Conservation (phyloP, 2,888 invertebrate species). For the Ormyrus labotus region DNA sequence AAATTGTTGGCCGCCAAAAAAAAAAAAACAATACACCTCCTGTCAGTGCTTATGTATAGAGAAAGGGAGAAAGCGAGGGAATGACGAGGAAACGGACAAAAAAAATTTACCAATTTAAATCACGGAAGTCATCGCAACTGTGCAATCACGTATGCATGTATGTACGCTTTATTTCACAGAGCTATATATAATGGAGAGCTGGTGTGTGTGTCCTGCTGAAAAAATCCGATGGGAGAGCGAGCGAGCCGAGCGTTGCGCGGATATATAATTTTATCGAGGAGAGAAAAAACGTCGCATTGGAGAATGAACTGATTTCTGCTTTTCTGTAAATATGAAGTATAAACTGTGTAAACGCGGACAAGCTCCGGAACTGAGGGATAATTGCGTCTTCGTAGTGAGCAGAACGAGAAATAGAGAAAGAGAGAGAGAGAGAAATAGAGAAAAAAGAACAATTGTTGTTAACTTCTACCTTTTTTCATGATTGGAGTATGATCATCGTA, state of each 20-base stretch:
- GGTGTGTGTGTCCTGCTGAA: constrained; percentile 34
- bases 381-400: constrained; percentile 26
- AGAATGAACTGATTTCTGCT: constrained; percentile 28
- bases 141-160: constrained; percentile 45
- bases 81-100: constrained; percentile 13
- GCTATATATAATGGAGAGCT: constrained; percentile 19
- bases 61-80: not conserved
- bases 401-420: constrained; percentile 15
- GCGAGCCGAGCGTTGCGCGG: not conserved
- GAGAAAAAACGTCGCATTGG: no score
- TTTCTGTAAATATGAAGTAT: constrained; percentile 48
- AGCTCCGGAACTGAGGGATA: constrained; percentile 33
- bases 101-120: not conserved
- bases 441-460: constrained; percentile 29
- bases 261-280: not conserved
- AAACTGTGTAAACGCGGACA: constrained; percentile 23
- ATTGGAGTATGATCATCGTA: not conserved
- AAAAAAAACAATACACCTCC: constrained; percentile 15
- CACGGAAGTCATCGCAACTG: constrained; percentile 12
- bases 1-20: not conserved
- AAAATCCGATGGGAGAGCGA: constrained; percentile 45
- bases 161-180: constrained; percentile 43
- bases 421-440: no score
- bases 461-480: not conserved
- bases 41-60: constrained; percentile 49